phyloP scores from a whole-genome alignment of 2,113 vertebrate genomes.

The Panthera uncia region DNA sequence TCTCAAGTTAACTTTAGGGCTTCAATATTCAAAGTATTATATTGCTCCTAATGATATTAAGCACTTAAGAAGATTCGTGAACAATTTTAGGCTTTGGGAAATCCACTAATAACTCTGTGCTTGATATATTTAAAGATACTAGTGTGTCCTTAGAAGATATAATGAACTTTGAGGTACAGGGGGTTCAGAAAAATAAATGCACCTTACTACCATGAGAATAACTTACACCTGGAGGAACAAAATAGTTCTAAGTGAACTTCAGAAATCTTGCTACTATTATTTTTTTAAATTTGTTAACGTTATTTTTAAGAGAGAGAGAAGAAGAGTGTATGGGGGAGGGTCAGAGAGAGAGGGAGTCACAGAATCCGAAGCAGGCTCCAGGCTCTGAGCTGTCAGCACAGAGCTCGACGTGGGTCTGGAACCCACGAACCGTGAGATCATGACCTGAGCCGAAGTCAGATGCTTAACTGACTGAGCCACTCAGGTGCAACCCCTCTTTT shows the following conservation, averaged over 20 bases:
- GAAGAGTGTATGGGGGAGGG: too few species aligned
- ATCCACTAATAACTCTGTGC: not conserved
- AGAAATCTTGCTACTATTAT: conserved; percentile 19
- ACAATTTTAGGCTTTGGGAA: not conserved
- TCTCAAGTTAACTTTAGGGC: not conserved
- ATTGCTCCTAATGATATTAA: not conserved
- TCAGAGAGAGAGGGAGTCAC: too few species aligned
- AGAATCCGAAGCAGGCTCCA: too few species aligned
- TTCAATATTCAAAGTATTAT: not conserved
- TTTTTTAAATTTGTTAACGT: not conserved
- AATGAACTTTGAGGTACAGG: not conserved
- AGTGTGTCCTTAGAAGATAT: not conserved
- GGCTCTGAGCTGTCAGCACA: too few species aligned
- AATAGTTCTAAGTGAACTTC: conserved; percentile 20
- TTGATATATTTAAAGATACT: not conserved
- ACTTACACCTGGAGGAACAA: not conserved
- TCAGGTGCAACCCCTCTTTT: too few species aligned
- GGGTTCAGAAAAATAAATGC: not conserved
- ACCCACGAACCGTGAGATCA: too few species aligned
- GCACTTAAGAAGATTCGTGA: not conserved
- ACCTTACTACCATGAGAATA: not conserved
- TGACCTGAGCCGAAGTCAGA: too few species aligned
- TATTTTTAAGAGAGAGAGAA: too few species aligned
- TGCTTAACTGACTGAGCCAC: too few species aligned
- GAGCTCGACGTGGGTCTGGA: too few species aligned